Evolutionary conservation across 2,113 vertebrate species (phyloP), one percentile per base, ranked within the genome.

Genomic region (Brachyhypopomus gauderio): DNA sequence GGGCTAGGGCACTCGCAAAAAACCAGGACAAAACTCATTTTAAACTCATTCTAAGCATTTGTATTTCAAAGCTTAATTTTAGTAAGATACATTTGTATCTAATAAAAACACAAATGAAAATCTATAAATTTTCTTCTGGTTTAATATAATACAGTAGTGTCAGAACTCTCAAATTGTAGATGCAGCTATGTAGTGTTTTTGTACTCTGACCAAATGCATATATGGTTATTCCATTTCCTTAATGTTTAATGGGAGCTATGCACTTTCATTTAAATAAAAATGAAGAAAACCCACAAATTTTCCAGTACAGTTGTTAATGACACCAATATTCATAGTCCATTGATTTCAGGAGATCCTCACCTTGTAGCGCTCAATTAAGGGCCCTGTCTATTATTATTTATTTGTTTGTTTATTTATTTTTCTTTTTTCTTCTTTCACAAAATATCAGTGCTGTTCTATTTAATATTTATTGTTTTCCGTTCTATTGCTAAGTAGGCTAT

Each of bases 331-430:
- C 11, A n/a, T 72, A 62, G 27, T 9, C 17, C n/a, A 45, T 7
- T 27, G 20, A 34, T 30, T 36, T 30, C 58, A 71, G 77, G 55
- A 45, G 2, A 72, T 23, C 2, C 69, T 79, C 9, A 30, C 17
- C 36, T 72, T 58, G 20, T 71, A 16, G 22, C 48, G 67, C 60
- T 79, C 67, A 52, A 72, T 62, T 72, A 55, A 25, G 52, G 36
- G 55, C 27, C 67, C 30, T 41, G 81, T 3, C 41, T 58, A 6
- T 23, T 63, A 58, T 77, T 62, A 41, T 9, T 41, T 41, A 41
- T 52, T 52, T 52, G 12, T 11, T 52, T 52, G 12, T 14, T 52
- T 52, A 52, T 14, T 14, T 52, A 11, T 52, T 52, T 14, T 11
- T 14, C 45, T 52, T 52, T 12, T 52, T 52, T 52, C 9, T 52